Base-by-base conservation (phyloP, 1,140 invertebrate genomes). In the Carposina sasakii region DNA sequence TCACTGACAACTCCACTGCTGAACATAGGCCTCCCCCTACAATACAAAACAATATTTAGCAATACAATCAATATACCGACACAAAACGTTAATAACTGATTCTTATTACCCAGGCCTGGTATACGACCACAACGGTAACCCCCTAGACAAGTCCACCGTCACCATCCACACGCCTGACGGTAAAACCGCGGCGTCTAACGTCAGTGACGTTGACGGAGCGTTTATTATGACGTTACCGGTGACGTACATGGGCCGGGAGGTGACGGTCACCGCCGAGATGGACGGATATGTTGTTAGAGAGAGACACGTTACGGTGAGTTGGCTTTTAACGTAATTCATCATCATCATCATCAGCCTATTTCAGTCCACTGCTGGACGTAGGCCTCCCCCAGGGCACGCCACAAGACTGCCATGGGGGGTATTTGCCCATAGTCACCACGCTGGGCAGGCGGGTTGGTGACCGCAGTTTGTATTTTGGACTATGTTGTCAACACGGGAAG, bases 271-370 rank as follows among this genome's bases (percentile, higher is more conserved):
- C 0, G 72, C 65, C 0, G 37, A 56, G 3, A 21, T 51, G 8
- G 64, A 70, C 12, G 72, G 72, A 0, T 82, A 76, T 22, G 61
- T 82, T 21, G 52, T 66, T 1, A 56, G 44, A 13, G 57, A 58
- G 30, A 64, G 57, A 34, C 72, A 72, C 44, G 33, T 79, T 19
- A 69, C 61, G 67, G 78, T 81, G 16, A 61, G 63, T 54, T 20
- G 15, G 16, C 40, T 33, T 17, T 31, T 23, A 1, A 13, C 15
- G 2, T 12, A 23, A 44, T 13, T 40, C n/a, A n/a, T n/a, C n/a
- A n/a, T n/a, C n/a, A n/a, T n/a, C n/a, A n/a, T n/a, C n/a, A n/a
- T n/a, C n/a, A n/a, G n/a, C n/a, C n/a, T n/a, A n/a, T n/a, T n/a
- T n/a, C n/a, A n/a, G n/a, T n/a, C n/a, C n/a, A n/a, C n/a, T n/a